A percentile compares a stretch with the other conserved stretches of the same genome.
These are phyloP conservation scores for Dallia pectoralis DNA, from an alignment of 2,797 vertebrate species.

Conservation along the genomic window DNA sequence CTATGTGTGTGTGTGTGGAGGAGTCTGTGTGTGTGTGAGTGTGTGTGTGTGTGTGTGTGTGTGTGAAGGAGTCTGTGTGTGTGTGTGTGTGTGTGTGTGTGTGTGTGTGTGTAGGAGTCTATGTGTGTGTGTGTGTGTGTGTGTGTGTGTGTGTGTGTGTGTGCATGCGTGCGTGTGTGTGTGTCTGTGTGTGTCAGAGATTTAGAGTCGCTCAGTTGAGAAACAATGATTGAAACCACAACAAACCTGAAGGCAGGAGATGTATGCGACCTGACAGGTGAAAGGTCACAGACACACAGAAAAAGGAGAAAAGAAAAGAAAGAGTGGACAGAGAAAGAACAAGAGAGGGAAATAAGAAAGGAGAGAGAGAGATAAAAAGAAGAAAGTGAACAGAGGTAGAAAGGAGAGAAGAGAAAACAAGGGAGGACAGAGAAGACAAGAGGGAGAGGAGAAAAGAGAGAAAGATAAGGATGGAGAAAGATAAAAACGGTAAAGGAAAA, in stretches of 20 bases:
- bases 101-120: conserved; percentile 11
- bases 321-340: not conserved
- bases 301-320: not conserved
- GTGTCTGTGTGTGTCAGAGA: conserved; percentile 6
- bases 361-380: not conserved
- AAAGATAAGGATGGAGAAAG: not conserved
- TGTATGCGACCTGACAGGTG: not conserved
- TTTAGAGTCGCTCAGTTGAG: not conserved
- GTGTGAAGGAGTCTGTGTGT: not conserved
- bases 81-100: not conserved
- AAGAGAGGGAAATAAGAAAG: conserved; percentile 2
- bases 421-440: not conserved
- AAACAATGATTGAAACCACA: not conserved
- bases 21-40: conserved; percentile 1
- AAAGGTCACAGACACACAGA: not conserved
- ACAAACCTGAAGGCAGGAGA: not conserved
- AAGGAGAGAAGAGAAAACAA: not conserved
- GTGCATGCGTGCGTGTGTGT: conserved; percentile 2
- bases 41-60: conserved; percentile 11
- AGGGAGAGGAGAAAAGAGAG: not conserved
- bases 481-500: too few relatives aligned
- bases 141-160: conserved; percentile 8
- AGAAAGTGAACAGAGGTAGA: not conserved
- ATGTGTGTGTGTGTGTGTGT: conserved; percentile 5
- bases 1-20: too few relatives aligned